Base-by-base conservation (phyloP, 2,888 invertebrate species). In the Dicycla oo region DNA sequence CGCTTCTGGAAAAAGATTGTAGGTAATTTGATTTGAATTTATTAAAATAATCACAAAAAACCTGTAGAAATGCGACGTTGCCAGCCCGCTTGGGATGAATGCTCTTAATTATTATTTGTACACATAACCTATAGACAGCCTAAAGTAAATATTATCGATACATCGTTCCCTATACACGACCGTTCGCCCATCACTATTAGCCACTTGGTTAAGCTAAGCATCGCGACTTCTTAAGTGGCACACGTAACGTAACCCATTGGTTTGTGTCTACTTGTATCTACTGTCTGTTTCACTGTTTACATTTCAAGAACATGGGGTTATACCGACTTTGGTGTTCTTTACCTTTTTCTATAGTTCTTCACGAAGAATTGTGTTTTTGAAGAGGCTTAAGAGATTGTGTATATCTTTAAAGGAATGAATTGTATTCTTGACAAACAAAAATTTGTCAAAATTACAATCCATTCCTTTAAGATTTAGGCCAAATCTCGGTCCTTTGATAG, bases 211-310 rank as follows among this genome's bases (percentile, higher is more conserved):
- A 89, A 86, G 85, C 83, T 88, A 90, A 87, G 85, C 85, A 84
- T 83, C 78, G 88, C 79, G 88, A 88, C 89, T 88, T 85, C 90
- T 73, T 81, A 94, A 94, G 94, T 94, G 93, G 91, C 68, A 68
- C 81, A 87, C 80, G 86, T 91, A 94, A 94, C 94, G 94, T 34
- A 34, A 34, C 34, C 34, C 94, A 94, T 94, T 94, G 92, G 71
- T 73, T 90, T 91, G 91, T 47, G n/a, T 67, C 51, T 92, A 88
- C 87, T 90, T 91, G 91, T 47, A 26, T 67, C 51, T 92, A 88
- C 87, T 90, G 91, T 90, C 89, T 93, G 93, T 93, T 93, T 94
- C 30, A 75, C 89, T 93, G 93, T 93, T 93, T 94, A 93, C 91
- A 85, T 93, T 89, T 90, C 89, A 89, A 93, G 89, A 85, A 90